phyloP scores from a whole-genome alignment of 2,888 invertebrate genomes.

The Tuberolachnus salignus region DNA sequence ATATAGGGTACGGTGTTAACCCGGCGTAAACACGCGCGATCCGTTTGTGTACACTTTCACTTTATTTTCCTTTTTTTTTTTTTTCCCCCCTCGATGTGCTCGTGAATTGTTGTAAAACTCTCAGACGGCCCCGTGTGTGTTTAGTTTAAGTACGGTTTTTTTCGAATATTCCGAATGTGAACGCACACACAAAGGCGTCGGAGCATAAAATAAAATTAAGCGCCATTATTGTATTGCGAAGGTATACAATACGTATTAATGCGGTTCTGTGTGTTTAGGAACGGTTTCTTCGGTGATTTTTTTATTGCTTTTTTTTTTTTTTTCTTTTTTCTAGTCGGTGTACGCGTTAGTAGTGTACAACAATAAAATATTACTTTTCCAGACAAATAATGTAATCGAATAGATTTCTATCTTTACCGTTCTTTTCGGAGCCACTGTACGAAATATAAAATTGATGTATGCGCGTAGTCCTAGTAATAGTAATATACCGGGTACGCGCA shows the following conservation, averaged over 20 bases:
- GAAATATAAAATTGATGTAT: conserved; percentile 23
- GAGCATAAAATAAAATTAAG: conserved; percentile 11
- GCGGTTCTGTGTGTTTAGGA: conserved; percentile 2
- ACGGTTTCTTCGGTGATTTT: neutral
- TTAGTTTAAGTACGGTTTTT: conserved; percentile 2
- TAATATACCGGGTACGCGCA: too few relatives aligned
- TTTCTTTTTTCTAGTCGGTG: too few relatives aligned
- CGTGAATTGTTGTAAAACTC: too few relatives aligned
- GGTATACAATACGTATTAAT: neutral
- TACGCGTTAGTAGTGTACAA: too few relatives aligned
- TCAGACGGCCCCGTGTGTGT: too few relatives aligned
- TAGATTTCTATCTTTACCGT: conserved; percentile 6
- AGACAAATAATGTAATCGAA: neutral
- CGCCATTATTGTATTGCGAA: conserved; percentile 13
- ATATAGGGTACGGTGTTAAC: too few relatives aligned
- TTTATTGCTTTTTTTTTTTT: neutral
- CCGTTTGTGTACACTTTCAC: too few relatives aligned
- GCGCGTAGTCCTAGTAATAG: neutral
- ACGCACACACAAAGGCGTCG: conserved; percentile 17
- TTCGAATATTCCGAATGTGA: neutral
- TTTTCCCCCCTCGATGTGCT: too few relatives aligned
- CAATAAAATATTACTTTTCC: neutral
- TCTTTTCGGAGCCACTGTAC: neutral
- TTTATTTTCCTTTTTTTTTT: too few relatives aligned
- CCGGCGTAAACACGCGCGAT: too few relatives aligned